Conservation (phyloP, 2,797 vertebrate genomes). For the Okamejei kenojei region DNA sequence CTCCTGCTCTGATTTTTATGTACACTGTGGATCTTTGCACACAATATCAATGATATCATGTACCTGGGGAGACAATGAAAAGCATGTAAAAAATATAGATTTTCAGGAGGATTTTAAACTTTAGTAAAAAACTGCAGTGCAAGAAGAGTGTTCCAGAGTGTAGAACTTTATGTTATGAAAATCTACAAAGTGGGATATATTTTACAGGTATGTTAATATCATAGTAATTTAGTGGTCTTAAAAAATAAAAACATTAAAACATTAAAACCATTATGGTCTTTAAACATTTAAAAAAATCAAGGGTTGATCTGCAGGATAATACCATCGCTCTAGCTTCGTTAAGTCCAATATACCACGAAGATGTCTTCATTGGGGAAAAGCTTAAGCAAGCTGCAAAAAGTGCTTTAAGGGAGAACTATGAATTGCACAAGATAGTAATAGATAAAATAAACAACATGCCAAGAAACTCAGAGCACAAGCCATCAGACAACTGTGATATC, state of each 20-base stretch:
- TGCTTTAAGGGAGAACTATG: background rate
- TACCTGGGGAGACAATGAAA: background rate
- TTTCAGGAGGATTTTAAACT: background rate
- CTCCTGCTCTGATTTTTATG: too few relatives aligned
- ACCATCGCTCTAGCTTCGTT: background rate
- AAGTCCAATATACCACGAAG: background rate
- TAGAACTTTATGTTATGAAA: background rate
- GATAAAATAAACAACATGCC: background rate
- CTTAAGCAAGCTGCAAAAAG: background rate
- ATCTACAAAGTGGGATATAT: background rate
- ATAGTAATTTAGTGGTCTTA: background rate
- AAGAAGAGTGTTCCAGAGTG: background rate
- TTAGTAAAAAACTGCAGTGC: background rate
- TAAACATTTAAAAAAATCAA: background rate
- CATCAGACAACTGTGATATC: background rate
- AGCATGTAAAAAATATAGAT: background rate
- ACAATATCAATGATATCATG: too few relatives aligned
- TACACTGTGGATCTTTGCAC: too few relatives aligned
- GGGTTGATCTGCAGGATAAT: background rate
- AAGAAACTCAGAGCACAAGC: background rate
- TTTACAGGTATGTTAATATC: background rate
- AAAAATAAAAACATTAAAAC: background rate
- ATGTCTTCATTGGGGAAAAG: background rate
- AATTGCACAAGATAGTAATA: background rate
- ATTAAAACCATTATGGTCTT: background rate